Evolutionary conservation across 2,113 vertebrate genomes (phyloP).

Genomic region (Nematolebias whitei): DNA sequence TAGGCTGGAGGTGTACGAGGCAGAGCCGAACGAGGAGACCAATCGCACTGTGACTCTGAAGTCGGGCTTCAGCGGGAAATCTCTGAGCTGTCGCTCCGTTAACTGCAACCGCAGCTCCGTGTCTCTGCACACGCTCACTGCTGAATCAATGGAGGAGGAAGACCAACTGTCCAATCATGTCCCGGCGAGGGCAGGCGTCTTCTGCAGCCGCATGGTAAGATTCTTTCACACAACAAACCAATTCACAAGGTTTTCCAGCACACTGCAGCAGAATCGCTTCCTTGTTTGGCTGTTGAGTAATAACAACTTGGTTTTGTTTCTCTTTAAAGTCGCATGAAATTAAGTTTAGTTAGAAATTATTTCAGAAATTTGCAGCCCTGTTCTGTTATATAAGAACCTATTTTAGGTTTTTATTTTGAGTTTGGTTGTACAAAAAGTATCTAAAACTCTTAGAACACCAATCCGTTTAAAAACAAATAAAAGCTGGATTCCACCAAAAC

Average conservation of each 20-base stretch:
- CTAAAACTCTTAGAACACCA: too few species aligned
- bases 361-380: too few species aligned
- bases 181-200: conserved; percentile 74
- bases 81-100: conserved; percentile 68
- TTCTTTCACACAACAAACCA: neutral
- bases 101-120: conserved; percentile 74
- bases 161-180: conserved; percentile 43
- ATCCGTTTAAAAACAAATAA: too few species aligned
- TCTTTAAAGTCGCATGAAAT: too few species aligned
- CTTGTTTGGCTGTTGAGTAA: neutral
- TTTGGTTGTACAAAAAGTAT: too few species aligned
- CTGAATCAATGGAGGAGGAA: conserved; percentile 52
- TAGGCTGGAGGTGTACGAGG: conserved; percentile 85
- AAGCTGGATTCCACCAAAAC: too few species aligned
- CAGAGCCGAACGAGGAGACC: conserved; percentile 60
- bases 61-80: conserved; percentile 53
- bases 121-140: conserved; percentile 71
- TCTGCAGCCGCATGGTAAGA: conserved; percentile 91
- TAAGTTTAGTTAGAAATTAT: too few species aligned
- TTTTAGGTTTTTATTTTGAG: too few species aligned
- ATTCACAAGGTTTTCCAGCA: neutral
- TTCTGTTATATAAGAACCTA: too few species aligned
- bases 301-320: neutral
- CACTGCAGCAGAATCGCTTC: neutral
- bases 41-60: conserved; percentile 52